These are phyloP conservation scores for Kryptolebias marmoratus DNA, from an alignment of 2,113 vertebrate species.

Conservation along the genomic window DNA sequence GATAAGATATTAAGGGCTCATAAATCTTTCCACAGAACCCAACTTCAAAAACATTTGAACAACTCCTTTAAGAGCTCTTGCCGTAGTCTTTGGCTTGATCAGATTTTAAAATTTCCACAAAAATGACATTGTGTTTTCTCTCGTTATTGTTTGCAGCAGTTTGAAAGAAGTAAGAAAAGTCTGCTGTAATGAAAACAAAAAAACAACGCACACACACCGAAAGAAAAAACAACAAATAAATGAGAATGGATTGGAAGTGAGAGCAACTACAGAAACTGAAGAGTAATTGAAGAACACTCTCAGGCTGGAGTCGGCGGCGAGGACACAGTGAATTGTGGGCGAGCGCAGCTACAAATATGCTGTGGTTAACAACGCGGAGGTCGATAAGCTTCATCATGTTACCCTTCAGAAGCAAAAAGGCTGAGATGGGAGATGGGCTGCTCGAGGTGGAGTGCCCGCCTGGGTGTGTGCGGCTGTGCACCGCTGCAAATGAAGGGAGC, in stretches of 20 bases:
- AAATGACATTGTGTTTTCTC: slow-evolving; percentile 1
- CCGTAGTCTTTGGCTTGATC: slow-evolving; percentile 19
- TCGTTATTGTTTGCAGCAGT: neutral
- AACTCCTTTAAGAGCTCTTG: neutral
- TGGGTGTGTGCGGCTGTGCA: slow-evolving; percentile 10
- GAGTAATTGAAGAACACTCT: slow-evolving; percentile 45
- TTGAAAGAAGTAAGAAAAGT: slow-evolving; percentile 9
- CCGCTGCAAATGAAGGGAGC: slow-evolving; percentile 46
- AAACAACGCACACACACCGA: no score
- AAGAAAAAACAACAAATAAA: neutral
- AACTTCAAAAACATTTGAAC: no score
- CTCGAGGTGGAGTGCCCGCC: slow-evolving; percentile 32
- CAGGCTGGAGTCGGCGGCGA: slow-evolving; percentile 30
- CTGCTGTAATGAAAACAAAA: neutral
- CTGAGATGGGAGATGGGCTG: slow-evolving; percentile 54
- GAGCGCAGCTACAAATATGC: slow-evolving; percentile 67
- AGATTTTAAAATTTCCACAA: neutral
- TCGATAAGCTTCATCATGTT: slow-evolving; percentile 74
- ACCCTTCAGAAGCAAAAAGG: slow-evolving; percentile 73
- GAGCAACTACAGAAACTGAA: slow-evolving; percentile 19
- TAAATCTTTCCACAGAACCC: no score
- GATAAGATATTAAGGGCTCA: no score
- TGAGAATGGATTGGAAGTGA: slow-evolving; percentile 13
- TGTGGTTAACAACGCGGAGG: slow-evolving; percentile 70
- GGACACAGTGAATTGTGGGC: slow-evolving; percentile 43